Conservation (phyloP, 2,888 invertebrate genomes). For the Poecilus cupreus region DNA sequence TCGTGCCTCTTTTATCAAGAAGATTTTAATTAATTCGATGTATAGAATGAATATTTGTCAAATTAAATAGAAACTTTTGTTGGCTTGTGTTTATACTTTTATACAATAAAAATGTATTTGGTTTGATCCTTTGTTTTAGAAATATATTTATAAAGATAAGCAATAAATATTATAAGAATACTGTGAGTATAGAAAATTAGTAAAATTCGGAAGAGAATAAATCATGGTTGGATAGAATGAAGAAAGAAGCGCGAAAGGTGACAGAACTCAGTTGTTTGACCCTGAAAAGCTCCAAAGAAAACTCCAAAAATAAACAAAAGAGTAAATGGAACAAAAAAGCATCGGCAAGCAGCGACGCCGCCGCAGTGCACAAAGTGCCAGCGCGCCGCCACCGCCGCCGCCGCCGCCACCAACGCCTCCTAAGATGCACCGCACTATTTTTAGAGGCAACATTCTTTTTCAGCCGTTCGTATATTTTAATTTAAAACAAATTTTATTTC, state of each 20-base stretch:
- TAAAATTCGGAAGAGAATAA: too few species aligned
- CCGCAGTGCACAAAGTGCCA: background rate
- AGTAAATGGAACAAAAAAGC: background rate
- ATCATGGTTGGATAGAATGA: too few species aligned
- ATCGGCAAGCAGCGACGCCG: background rate
- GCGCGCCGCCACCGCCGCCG: background rate
- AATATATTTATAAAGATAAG: too few species aligned
- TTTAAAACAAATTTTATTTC: slow-evolving; percentile 57
- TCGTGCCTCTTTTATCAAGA: too few species aligned
- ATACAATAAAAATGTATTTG: too few species aligned
- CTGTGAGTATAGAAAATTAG: too few species aligned
- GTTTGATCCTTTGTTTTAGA: too few species aligned
- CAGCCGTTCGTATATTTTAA: slow-evolving; percentile 46
- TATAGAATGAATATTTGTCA: too few species aligned
- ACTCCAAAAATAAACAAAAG: slow-evolving; percentile 33
- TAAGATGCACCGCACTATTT: slow-evolving; percentile 32
- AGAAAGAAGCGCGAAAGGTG: background rate
- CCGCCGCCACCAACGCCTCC: background rate
- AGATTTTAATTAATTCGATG: too few species aligned
- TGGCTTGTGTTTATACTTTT: too few species aligned
- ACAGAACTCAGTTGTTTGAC: slow-evolving; percentile 20
- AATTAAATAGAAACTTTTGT: too few species aligned
- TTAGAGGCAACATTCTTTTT: slow-evolving; percentile 12
- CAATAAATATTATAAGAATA: too few species aligned
- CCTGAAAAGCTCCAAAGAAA: slow-evolving; percentile 28